phyloP scores from a whole-genome alignment of 2,113 vertebrate species.

The Bos indicus region DNA sequence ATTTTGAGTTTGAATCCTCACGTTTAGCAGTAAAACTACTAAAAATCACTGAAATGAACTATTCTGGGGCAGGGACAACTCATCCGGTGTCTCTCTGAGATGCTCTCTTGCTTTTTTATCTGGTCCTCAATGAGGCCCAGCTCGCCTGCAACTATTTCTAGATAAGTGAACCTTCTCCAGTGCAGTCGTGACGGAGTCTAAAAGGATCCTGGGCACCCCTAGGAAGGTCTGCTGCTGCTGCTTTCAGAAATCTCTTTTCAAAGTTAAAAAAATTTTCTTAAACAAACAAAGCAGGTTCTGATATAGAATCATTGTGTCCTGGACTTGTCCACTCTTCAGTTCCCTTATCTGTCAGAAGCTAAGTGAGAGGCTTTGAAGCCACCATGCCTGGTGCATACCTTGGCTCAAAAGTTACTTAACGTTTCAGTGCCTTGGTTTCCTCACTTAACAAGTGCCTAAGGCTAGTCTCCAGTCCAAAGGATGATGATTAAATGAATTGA shows the following conservation, averaged over 20 bases:
- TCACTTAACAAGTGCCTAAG: not conserved
- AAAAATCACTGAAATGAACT: not conserved
- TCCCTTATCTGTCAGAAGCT: not conserved
- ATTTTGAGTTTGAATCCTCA: not conserved
- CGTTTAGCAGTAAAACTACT: not conserved
- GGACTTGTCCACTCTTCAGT: not conserved
- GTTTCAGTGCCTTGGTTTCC: not conserved
- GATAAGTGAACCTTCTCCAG: not conserved
- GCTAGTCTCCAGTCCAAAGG: not conserved
- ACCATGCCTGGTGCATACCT: not conserved
- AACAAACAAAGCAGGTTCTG: not conserved
- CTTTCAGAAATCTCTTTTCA: slow-evolving; percentile 22
- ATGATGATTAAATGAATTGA: not conserved
- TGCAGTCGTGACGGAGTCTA: not conserved
- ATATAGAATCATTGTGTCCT: not conserved
- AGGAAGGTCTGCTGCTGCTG: not conserved
- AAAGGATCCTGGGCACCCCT: not conserved
- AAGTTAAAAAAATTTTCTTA: not conserved
- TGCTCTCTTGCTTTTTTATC: not conserved
- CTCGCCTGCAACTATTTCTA: not conserved
- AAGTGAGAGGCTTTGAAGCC: not conserved
- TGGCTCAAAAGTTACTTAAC: not conserved
- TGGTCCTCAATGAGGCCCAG: not conserved
- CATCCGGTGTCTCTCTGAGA: not conserved
- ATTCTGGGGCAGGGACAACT: not conserved